These are phyloP conservation scores for Cochlearius cochlearius DNA, from an alignment of 2,113 vertebrate species.

Conservation along the genomic window DNA sequence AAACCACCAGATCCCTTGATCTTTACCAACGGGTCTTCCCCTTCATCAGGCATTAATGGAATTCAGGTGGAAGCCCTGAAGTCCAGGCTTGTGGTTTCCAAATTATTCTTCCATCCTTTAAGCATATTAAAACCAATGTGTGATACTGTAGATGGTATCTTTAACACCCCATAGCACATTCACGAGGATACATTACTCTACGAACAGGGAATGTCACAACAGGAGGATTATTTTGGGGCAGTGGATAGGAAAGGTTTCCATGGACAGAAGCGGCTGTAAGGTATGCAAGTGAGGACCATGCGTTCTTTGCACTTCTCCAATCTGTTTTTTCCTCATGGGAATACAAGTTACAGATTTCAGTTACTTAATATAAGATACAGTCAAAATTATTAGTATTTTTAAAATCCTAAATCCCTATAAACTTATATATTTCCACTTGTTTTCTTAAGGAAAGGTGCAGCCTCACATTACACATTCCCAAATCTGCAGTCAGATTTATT, in stretches of 20 bases:
- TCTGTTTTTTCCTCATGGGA: neutral
- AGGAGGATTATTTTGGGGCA: neutral
- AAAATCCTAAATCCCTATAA: neutral
- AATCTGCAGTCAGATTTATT: neutral
- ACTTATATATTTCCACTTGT: rapidly evolving
- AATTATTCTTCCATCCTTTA: neutral
- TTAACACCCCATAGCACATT: neutral
- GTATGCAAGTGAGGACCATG: neutral
- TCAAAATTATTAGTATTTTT: neutral
- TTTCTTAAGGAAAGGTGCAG: neutral
- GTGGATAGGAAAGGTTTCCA: neutral
- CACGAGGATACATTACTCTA: neutral
- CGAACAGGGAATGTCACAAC: neutral
- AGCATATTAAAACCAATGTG: neutral
- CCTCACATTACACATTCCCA: neutral
- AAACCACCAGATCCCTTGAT: neutral
- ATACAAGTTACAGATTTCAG: neutral
- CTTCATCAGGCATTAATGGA: neutral
- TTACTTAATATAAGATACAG: neutral
- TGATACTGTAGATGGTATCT: neutral
- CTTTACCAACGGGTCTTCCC: neutral
- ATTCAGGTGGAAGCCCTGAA: neutral
- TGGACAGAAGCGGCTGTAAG: neutral
- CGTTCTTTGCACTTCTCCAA: neutral
- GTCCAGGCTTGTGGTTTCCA: neutral